Evolutionary conservation across 2,797 vertebrate genomes (phyloP).

Genomic region (Pangasius mekongensis): DNA sequence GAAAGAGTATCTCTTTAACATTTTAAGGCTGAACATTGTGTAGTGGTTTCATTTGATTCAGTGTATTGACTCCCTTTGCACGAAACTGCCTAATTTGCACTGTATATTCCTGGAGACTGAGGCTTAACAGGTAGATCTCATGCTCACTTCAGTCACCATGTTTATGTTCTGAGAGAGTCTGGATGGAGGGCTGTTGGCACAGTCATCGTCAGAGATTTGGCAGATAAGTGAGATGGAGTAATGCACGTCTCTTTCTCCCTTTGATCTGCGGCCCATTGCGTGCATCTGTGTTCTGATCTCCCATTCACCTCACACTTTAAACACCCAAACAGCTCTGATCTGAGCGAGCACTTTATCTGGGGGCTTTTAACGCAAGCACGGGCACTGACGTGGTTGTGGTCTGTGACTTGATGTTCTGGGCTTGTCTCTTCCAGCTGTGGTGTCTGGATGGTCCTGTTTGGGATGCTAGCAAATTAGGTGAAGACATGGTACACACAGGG

Average conservation of each 20-base stretch:
- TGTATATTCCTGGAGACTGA: neutral
- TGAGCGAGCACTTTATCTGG: slow-evolving; percentile 62
- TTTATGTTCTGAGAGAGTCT: slow-evolving; percentile 32
- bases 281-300: slow-evolving; percentile 73
- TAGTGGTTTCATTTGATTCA: slow-evolving; percentile 11
- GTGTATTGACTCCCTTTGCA: slow-evolving; percentile 9
- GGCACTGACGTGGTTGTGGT: slow-evolving; percentile 47
- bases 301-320: slow-evolving; percentile 71
- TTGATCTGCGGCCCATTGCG: slow-evolving; percentile 76
- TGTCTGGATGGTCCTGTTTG: slow-evolving; percentile 22
- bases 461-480: slow-evolving; percentile 13
- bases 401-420: slow-evolving; percentile 27
- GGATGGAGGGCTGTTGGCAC: slow-evolving; percentile 50
- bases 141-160: slow-evolving; percentile 19
- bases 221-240: slow-evolving; percentile 72
- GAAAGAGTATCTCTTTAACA: neutral
- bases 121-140: slow-evolving; percentile 32
- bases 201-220: slow-evolving; percentile 55
- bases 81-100: slow-evolving; percentile 8
- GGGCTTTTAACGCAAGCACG: slow-evolving; percentile 56
- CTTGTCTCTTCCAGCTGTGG: slow-evolving; percentile 28
- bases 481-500: slow-evolving; percentile 3
- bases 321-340: slow-evolving; percentile 77
- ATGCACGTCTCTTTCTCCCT: slow-evolving; percentile 68
- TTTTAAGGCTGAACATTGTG: neutral